Evolutionary conservation across 2,113 vertebrate genomes (phyloP), one percentile per base, ranked within the genome.

Genomic region (Pteruthius melanotis): DNA sequence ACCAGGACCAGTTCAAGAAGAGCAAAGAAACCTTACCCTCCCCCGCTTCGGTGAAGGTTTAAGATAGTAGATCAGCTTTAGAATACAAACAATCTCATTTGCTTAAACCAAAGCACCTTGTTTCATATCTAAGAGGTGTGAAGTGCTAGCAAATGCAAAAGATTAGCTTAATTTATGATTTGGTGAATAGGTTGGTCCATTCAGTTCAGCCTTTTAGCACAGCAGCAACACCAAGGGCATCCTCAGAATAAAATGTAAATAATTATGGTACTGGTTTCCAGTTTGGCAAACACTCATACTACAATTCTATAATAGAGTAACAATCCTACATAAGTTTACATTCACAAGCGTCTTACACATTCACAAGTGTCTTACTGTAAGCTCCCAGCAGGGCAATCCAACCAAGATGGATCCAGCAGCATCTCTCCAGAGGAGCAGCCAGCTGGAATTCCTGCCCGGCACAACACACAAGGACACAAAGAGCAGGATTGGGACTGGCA

Each of bases 391-490:
- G 54, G 8, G 17, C 22, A 61, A 53, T 15, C 21, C 28, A 69
- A 21, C 33, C 54, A 56, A 54, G 49, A 53, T 1, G 5, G 52
- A 69, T 4, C 35, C 40, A 69, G 37, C 45, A 90, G 66, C 5
- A 33, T 16, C n/a, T 40, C 49, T 2, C 15, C 4, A 13, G 63
- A 64, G 44, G 3, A 79, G 31, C 59, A 72, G 52, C 15, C 37
- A 30, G 45, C 27, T 3, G 3, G 24, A 68, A 76, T 0, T 0
- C 44, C 31, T 35, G 50, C 40, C 39, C 0, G 1, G 19, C 27
- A 9, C 35, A 14, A 33, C 33, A 33, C 64, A 13, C 9, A 28
- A 8, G 31, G 60, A 35, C 13, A 19, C 11, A 14, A 64, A 69
- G 1, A 27, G 31, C 4, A 10, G 56, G 23, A 68, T 52, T 7